A percentile compares a stretch with the other conserved stretches of the same genome.
Evolutionary conservation across 2,113 vertebrate species (phyloP).

Genomic region (Meriones unguiculatus): DNA sequence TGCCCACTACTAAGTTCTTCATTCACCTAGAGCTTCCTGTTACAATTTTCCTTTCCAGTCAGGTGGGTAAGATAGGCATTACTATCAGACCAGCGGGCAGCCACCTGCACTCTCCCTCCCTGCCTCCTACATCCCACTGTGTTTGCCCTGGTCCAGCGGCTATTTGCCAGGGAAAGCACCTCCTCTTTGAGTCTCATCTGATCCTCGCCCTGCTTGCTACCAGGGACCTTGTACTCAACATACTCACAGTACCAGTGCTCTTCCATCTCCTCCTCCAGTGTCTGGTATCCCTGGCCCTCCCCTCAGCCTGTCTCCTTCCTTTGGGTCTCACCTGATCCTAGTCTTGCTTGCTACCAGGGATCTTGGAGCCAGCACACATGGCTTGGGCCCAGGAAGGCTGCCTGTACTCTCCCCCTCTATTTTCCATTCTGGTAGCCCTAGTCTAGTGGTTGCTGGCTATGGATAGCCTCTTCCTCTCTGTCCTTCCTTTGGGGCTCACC

Average conservation of each 20-base stretch:
- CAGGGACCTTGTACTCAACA: no score
- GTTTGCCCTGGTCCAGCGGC: neutral
- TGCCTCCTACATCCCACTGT: neutral
- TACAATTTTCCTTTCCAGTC: neutral
- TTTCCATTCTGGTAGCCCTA: neutral
- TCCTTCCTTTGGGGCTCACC: neutral
- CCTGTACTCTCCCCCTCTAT: neutral
- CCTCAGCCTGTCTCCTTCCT: no score
- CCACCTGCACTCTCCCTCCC: neutral
- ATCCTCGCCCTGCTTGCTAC: neutral
- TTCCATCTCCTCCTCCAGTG: no score
- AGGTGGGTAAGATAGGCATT: neutral
- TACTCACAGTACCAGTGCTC: no score
- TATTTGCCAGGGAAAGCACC: neutral
- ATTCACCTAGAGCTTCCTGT: neutral
- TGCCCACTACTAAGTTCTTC: neutral
- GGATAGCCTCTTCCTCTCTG: neutral
- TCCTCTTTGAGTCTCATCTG: neutral
- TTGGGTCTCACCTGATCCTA: no score
- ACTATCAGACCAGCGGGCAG: neutral
- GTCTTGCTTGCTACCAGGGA: neutral
- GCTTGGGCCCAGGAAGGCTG: neutral
- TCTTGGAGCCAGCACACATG: neutral
- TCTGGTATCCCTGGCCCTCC: no score
- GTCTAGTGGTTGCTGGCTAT: neutral